Evolutionary conservation across 2,797 vertebrate genomes (phyloP), one percentile per base, ranked within the genome.

Genomic region (Melanotaenia pygmaea): DNA sequence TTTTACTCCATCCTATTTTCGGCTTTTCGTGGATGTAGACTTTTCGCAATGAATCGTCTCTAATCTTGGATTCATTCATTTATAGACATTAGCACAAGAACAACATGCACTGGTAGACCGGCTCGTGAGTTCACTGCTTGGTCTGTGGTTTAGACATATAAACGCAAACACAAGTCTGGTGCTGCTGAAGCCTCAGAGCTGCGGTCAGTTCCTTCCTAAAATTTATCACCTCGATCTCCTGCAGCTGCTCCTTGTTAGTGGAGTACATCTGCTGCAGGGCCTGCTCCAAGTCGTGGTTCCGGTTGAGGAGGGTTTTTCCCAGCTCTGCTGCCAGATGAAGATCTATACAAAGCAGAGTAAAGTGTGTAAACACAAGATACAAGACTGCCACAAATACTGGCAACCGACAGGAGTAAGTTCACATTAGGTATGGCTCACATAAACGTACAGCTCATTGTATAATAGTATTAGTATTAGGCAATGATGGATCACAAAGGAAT

Each of bases 321-420:
- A 99, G 95, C 85, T 97, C 96, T 28, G 98, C 98, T 63, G 97
- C 98, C 94, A 99, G 95, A 53, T 98, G 97, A 80, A 99, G 95
- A 92, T 99, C 98, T 99, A 79, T 64, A 50, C 69, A 50, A 64
- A 72, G 64, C 66, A 70, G 43, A 62, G 59, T 7, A 18, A 81
- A 70, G 72, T 67, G 68, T 12, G 56, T 80, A 78, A 85, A 85
- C 80, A 79, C 38, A 22, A 45, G 69, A 51, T 20, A 45, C 0
- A 0, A 24, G 14, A 50, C 40, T 0, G 24, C 0, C 45, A 45
- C 53, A 63, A 86, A 87, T 68, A 77, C 54, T 67, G 76, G 56
- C 67, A 70, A 38, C 0, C 18, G n/a, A 66, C 22, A 53, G 26
- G 77, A n/a, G 40, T 16, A 10, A 43, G 34, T 1, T 65, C 5